Percentiles rank a stretch among this genome's conserved stretches.
Evolutionary conservation across 2,888 invertebrate species (phyloP).

Genomic region (Pseudococcus jackbeardsleyi): DNA sequence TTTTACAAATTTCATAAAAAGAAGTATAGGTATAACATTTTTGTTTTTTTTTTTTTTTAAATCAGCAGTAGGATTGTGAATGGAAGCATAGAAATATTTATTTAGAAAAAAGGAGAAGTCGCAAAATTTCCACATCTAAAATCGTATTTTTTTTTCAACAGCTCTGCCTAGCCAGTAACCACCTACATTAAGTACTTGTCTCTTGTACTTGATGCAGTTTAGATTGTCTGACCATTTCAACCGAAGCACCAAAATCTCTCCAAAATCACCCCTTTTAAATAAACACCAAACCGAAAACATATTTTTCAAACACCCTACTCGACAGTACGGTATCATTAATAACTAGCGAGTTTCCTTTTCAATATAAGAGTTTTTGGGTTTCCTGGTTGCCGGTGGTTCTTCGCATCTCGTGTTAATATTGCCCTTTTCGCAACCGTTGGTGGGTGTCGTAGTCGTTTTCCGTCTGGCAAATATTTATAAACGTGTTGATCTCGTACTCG

Average conservation of each 20-base stretch:
- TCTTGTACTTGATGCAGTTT: too few species aligned
- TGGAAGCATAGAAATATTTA: too few species aligned
- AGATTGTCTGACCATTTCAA: too few species aligned
- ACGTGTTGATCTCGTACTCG: background rate
- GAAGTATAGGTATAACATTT: too few species aligned
- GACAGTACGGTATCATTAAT: conserved; percentile 8
- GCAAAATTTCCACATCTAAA: too few species aligned
- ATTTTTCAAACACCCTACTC: background rate
- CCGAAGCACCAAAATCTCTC: background rate
- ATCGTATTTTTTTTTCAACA: too few species aligned
- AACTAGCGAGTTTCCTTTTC: conserved; percentile 8
- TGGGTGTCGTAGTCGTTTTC: background rate
- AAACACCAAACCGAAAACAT: background rate
- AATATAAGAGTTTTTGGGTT: background rate
- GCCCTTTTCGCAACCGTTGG: background rate
- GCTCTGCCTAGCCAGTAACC: too few species aligned
- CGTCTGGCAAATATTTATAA: background rate
- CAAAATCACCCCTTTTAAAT: background rate
- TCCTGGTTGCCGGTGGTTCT: background rate
- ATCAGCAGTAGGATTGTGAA: too few species aligned
- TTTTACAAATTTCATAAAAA: too few species aligned
- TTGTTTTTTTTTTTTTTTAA: too few species aligned
- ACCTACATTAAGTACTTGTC: too few species aligned
- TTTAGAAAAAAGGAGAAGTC: too few species aligned
- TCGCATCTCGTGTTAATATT: background rate